phyloP scores from a whole-genome alignment of 2,888 invertebrate genomes.

The Conomelus anceps region DNA sequence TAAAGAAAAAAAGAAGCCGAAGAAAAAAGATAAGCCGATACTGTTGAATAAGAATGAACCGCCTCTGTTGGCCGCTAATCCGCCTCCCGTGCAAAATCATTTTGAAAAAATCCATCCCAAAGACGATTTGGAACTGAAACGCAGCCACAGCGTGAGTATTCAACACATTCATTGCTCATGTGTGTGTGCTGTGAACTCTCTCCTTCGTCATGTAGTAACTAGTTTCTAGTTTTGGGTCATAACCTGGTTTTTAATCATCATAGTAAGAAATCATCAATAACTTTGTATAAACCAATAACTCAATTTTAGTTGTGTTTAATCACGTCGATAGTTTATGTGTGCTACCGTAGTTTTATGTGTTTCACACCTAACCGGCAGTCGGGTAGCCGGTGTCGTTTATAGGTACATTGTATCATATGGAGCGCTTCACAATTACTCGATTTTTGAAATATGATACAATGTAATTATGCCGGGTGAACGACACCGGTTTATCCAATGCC shows the following conservation, averaged over 20 bases:
- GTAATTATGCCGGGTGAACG: too few species aligned
- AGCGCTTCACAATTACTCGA: too few species aligned
- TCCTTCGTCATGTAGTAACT: background rate
- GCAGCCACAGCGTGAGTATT: constrained; percentile 47
- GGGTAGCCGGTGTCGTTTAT: too few species aligned
- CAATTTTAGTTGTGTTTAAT: too few species aligned
- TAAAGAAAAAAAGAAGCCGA: constrained; percentile 56
- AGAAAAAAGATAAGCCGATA: constrained; percentile 66
- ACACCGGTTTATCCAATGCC: too few species aligned
- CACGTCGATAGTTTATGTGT: too few species aligned
- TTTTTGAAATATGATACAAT: too few species aligned
- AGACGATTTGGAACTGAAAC: constrained; percentile 61
- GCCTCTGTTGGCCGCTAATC: constrained; percentile 50
- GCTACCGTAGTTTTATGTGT: too few species aligned
- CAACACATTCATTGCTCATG: background rate
- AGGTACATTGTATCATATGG: too few species aligned
- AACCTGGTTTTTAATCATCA: background rate
- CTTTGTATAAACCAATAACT: too few species aligned
- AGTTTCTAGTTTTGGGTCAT: background rate
- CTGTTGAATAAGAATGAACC: constrained; percentile 66
- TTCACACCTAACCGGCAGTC: too few species aligned
- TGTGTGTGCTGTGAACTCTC: background rate
- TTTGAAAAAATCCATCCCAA: constrained; percentile 75
- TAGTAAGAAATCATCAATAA: background rate
- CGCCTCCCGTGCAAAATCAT: constrained; percentile 53